A percentile compares a stretch with the other conserved stretches of the same genome.
These are phyloP conservation scores for Exaiptasia diaphana DNA, from an alignment of 64 coral and sea anemone genomes.

Conservation along the genomic window DNA sequence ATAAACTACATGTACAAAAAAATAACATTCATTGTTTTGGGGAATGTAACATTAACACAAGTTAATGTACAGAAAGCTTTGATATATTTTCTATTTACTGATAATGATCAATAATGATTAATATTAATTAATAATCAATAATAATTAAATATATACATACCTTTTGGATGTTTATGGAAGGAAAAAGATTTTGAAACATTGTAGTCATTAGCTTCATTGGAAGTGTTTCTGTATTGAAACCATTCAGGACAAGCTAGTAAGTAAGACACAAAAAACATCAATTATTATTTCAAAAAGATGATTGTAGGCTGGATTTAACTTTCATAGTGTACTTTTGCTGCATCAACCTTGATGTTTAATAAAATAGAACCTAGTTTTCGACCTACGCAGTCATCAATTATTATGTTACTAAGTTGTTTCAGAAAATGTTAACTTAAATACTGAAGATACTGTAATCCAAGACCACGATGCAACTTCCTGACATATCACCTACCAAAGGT, in stretches of 20 bases:
- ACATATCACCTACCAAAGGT: conserved; percentile 61
- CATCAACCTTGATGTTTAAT: no score
- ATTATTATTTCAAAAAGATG: no score
- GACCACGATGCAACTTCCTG: not conserved
- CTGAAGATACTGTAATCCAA: not conserved
- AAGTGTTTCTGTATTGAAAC: conserved; percentile 66
- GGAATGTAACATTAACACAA: no score
- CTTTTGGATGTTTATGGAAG: conserved; percentile 92
- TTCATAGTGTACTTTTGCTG: not conserved
- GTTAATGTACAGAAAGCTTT: not conserved
- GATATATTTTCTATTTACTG: not conserved
- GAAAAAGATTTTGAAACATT: conserved; percentile 96
- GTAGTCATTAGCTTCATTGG: conserved; percentile 98
- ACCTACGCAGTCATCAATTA: no score
- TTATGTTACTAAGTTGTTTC: no score
- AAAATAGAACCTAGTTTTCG: no score
- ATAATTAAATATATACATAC: no score
- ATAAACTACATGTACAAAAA: no score
- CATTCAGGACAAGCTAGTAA: conserved; percentile 90
- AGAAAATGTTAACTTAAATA: not conserved
- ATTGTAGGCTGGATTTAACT: not conserved
- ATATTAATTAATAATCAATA: no score
- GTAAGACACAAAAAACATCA: not conserved
- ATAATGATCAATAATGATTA: not conserved
- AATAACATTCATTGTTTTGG: no score